Base-by-base conservation (phyloP, 2,888 invertebrate species). In the Scaptomyza reducta region DNA sequence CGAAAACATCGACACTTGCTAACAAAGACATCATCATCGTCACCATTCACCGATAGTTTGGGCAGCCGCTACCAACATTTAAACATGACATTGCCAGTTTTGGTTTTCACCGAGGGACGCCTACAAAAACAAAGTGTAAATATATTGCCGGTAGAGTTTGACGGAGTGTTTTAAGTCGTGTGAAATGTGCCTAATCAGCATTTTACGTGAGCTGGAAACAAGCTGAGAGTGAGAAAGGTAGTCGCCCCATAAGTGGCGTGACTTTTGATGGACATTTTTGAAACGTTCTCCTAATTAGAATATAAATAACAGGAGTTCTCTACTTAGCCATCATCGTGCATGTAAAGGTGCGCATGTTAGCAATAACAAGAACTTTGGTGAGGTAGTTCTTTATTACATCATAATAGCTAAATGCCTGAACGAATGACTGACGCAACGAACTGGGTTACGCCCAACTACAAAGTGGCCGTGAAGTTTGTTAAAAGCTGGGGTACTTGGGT, bases 131-230 rank as follows among this genome's bases (percentile, higher is more conserved):
- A 71, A 38, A 47, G 16, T 29, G 22, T 11, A 38, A 29, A 60
- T 13, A 55, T 18, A 29, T 14, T 14, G 35, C 50, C 35, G 13
- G 16, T 18, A 31, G 25, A n/a, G 38, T 29, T 27, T 44, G 27
- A 16, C 40, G 50, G 47, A 47, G 35, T 38, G 70, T 64, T 38
- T 72, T 27, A 7, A 22, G 59, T 61, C 45, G 59, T 61, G 53
- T 56, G 41, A 56, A 77, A 86, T 77, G 49, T 80, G 85, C 79
- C 77, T 79, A 82, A 82, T 82, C 85, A 87, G 87, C 77, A 41
- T 47, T 70, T 79, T 55, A 79, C 53, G 81, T 81, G 56, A 58
- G 74, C 53, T 49, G 61, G 25, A 74, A 74, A 77, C 74, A 49
- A 74, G 60, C 53, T 25, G 50, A 25, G 81, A 55, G 73, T 65